phyloP scores from a whole-genome alignment of 2,888 invertebrate species.

The Ariolimax columbianus region DNA sequence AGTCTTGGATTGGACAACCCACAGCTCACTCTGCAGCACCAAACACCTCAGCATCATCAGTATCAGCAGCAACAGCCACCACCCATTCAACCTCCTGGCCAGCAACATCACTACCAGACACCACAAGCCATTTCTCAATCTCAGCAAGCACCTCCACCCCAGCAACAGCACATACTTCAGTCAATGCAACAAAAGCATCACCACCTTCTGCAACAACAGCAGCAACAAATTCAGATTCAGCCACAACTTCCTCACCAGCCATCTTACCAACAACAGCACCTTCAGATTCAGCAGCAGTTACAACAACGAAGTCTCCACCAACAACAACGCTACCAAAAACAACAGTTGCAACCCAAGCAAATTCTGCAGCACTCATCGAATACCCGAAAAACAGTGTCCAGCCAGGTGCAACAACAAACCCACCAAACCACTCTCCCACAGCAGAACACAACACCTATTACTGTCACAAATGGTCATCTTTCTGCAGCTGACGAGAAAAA shows the following conservation, averaged over 20 bases:
- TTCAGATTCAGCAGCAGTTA: conserved; percentile 49
- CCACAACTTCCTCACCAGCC: conserved; percentile 4
- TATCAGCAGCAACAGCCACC: conserved; percentile 30
- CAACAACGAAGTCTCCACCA: conserved; percentile 43
- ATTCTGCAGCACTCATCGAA: conserved; percentile 30
- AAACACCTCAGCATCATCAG: conserved; percentile 32
- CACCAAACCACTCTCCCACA: not conserved
- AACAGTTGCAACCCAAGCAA: conserved; percentile 40
- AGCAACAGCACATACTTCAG: conserved; percentile 31
- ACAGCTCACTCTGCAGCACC: conserved; percentile 17
- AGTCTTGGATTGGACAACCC: conserved; percentile 38
- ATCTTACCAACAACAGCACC: conserved; percentile 37
- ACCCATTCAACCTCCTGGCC: conserved; percentile 30
- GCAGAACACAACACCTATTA: conserved; percentile 7
- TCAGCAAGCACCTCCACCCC: conserved; percentile 19
- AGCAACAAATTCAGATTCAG: not conserved
- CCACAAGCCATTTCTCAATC: not conserved
- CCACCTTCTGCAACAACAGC: conserved; percentile 10
- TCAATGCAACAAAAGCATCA: conserved; percentile 31
- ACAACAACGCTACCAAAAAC: conserved; percentile 27
- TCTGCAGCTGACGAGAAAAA: conserved; percentile 24
- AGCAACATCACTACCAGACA: conserved; percentile 41
- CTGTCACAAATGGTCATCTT: conserved; percentile 16
- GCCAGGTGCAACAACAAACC: conserved; percentile 4
- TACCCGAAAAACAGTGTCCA: not conserved